These are phyloP conservation scores for Hyperopisus bebe DNA, from an alignment of 2,113 vertebrate genomes.

Conservation along the genomic window DNA sequence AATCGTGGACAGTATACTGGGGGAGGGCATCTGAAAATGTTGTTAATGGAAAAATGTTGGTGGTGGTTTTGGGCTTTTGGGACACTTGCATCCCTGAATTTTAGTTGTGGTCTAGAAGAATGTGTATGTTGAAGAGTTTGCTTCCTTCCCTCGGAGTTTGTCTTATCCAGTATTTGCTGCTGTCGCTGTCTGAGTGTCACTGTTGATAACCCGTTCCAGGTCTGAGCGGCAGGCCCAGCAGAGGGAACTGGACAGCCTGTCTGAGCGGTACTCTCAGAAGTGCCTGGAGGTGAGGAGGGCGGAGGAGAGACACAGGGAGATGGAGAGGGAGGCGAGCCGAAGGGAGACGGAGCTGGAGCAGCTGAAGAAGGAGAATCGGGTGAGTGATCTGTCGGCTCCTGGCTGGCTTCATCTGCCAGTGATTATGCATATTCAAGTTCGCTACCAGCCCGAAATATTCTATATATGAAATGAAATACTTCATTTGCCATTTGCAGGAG, in stretches of 20 bases:
- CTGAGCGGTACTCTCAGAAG: slow-evolving; percentile 78
- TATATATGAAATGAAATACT: not conserved
- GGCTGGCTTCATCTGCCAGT: not conserved
- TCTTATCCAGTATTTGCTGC: not conserved
- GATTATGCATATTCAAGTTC: not conserved
- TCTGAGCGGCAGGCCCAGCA: slow-evolving; percentile 62
- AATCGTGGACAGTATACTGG: too few relatives aligned
- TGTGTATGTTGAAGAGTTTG: not conserved
- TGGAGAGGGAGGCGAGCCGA: slow-evolving; percentile 55
- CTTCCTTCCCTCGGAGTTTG: not conserved
- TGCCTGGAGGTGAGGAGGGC: slow-evolving; percentile 74
- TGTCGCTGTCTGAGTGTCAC: not conserved
- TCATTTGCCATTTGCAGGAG: not conserved
- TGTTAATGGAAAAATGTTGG: too few relatives aligned
- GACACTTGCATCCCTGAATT: not conserved
- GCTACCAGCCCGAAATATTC: not conserved
- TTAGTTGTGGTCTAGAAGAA: not conserved
- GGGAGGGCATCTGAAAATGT: too few relatives aligned
- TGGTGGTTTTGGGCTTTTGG: not conserved
- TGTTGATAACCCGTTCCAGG: slow-evolving; percentile 48
- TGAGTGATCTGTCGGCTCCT: slow-evolving; percentile 29
- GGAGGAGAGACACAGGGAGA: slow-evolving; percentile 62
- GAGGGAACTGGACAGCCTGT: slow-evolving; percentile 77
- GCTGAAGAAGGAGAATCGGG: slow-evolving; percentile 85
- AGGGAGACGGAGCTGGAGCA: slow-evolving; percentile 76